Percentiles rank a stretch among this genome's conserved stretches.
These are phyloP conservation scores for Pandemis heparana DNA, from an alignment of 2,888 invertebrate genomes.

Conservation along the genomic window DNA sequence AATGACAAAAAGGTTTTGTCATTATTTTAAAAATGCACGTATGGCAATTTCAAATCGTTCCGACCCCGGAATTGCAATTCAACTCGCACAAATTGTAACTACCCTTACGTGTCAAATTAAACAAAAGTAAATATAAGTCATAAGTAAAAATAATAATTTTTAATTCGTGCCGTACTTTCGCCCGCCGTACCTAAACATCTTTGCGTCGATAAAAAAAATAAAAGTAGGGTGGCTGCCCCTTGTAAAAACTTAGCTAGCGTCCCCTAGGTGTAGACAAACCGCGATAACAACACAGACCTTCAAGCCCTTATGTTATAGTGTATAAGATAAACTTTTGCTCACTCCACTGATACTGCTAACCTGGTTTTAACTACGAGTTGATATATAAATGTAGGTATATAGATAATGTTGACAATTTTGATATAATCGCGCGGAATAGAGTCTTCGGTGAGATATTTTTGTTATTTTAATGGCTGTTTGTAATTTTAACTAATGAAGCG, in stretches of 20 bases:
- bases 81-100: no score
- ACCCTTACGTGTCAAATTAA: no score
- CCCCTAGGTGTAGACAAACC: slow-evolving; percentile 16
- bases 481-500: background rate
- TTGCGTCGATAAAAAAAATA: slow-evolving; percentile 72
- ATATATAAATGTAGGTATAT: slow-evolving; percentile 13
- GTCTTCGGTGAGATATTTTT: slow-evolving; percentile 1
- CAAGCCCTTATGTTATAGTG: background rate
- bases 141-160: no score
- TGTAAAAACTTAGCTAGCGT: slow-evolving; percentile 64
- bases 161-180: slow-evolving; percentile 45
- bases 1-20: no score
- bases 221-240: slow-evolving; percentile 77
- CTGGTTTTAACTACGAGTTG: background rate
- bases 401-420: slow-evolving; percentile 20
- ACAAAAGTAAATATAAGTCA: no score
- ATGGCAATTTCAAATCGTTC: no score
- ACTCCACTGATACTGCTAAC: background rate
- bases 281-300: background rate
- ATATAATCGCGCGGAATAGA: slow-evolving; percentile 16
- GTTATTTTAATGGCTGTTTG: slow-evolving; percentile 7
- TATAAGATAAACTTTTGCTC: background rate
- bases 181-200: slow-evolving; percentile 61
- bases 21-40: no score
- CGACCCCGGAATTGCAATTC: background rate